These are phyloP conservation scores for Dasypus novemcinctus DNA, from an alignment of 2,113 vertebrate genomes.

Conservation along the genomic window DNA sequence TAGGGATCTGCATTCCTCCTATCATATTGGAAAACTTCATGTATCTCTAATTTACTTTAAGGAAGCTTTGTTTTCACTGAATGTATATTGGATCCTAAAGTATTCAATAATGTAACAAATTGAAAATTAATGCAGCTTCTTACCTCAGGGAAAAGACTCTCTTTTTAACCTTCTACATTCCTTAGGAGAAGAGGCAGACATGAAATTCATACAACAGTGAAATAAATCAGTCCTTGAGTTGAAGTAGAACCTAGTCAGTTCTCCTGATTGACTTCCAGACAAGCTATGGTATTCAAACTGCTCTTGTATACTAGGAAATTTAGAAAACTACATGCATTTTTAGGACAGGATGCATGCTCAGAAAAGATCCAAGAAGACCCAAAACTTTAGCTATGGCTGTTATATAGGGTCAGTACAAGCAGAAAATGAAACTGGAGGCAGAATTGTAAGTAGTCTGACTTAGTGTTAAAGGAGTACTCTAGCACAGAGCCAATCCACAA, in stretches of 20 bases:
- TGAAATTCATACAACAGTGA: not conserved
- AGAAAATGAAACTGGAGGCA: no score
- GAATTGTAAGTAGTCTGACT: no score
- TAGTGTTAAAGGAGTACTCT: no score
- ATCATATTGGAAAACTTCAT: constrained; percentile 55
- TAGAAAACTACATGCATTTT: no score
- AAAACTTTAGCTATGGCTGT: no score
- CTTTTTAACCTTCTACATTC: not conserved
- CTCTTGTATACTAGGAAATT: no score
- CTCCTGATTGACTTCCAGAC: not conserved
- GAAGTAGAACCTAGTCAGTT: not conserved
- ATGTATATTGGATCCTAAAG: constrained; percentile 48
- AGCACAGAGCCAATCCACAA: no score
- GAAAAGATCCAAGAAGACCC: no score
- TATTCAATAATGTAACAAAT: constrained; percentile 56
- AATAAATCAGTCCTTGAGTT: not conserved
- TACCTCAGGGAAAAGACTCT: not conserved
- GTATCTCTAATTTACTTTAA: constrained; percentile 61
- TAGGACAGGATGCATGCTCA: no score
- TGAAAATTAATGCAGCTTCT: constrained; percentile 48
- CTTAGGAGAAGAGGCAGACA: not conserved
- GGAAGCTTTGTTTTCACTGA: constrained; percentile 30
- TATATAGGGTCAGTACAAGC: no score
- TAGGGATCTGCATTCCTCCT: constrained; percentile 40
- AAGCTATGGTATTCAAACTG: no score